Conservation (phyloP, 2,888 invertebrate species). For the Thelaira solivaga region DNA sequence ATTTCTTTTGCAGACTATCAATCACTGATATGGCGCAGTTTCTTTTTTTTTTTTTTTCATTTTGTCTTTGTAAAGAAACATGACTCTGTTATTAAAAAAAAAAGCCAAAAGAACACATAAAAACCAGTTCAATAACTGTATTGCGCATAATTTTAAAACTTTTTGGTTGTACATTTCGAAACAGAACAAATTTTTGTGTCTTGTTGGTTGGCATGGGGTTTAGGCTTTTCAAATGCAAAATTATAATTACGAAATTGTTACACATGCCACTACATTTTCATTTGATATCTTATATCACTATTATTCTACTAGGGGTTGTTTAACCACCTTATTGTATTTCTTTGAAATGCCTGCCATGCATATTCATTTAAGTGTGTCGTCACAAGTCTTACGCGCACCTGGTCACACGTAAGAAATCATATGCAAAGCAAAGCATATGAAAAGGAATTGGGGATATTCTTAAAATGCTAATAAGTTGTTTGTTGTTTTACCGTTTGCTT, state of each 20-base stretch:
- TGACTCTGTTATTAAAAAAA: too few relatives aligned
- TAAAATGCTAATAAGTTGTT: slow-evolving; percentile 48
- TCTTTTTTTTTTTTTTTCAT: too few relatives aligned
- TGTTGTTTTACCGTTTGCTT: not conserved
- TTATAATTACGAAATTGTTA: slow-evolving; percentile 58
- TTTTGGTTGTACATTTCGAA: not conserved
- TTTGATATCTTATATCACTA: slow-evolving; percentile 50
- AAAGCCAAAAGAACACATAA: too few relatives aligned
- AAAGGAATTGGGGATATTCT: not conserved
- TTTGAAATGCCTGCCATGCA: too few relatives aligned
- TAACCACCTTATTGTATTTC: not conserved
- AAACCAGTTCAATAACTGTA: slow-evolving; percentile 32
- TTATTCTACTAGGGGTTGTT: slow-evolving; percentile 41
- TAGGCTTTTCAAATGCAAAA: slow-evolving; percentile 43
- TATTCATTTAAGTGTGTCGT: slow-evolving; percentile 64
- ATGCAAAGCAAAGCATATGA: not conserved
- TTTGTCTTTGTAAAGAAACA: too few relatives aligned
- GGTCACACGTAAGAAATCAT: slow-evolving; percentile 68
- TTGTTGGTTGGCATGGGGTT: not conserved
- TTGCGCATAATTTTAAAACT: slow-evolving; percentile 56
- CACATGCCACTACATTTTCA: slow-evolving; percentile 29
- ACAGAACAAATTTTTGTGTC: too few relatives aligned
- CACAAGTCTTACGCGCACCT: slow-evolving; percentile 73
- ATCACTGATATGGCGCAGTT: too few relatives aligned
- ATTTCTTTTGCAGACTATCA: too few relatives aligned